Base-by-base conservation (phyloP, 2,888 invertebrate species). In the Cataglyphis livida region DNA sequence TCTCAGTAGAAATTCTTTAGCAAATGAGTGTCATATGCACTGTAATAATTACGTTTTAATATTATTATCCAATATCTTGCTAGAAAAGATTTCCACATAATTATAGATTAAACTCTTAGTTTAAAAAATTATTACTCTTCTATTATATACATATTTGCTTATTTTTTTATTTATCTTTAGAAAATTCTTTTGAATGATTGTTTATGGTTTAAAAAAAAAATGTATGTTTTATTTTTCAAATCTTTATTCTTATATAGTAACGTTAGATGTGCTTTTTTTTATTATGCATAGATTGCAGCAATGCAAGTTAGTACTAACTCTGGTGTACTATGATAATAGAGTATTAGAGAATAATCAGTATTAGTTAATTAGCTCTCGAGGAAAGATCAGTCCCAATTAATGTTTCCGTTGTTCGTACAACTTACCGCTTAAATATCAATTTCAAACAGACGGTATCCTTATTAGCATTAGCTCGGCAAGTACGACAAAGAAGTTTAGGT, bases 371-470 rank as follows among this genome's bases (percentile, higher is more conserved):
- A 25, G 51, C 48, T 61, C 35, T 38, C 9, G 78, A 21, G 44
- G 48, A 59, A 70, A 59, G 57, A 76, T 82, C 57, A 59, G 64
- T 64, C 57, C 57, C 76, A 76, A 82, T 81, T 81, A 81, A 82
- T 82, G 81, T 83, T 81, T 68, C 62, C 87, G 87, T 88, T 57
- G 85, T 87, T 87, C 83, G 87, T 84, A 87, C 84, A 89, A 89
- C 85, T 89, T 89, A 79, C 79, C 81, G 89, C 75, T 89, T 89
- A 90, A 90, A 89, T 90, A 85, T 89, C 89, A 89, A 89, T 89
- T 89, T 87, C 84, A 86, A 87, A 85, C 89, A 89, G 84, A 81
- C 87, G 84, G 84, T 64, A 71, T 81, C 81, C 85, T 88, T 83
- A 90, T 90, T 90, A 90, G 90, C 90, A 90, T 90, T 82, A 85